These are phyloP conservation scores for Meteorus sp. DNA, from an alignment of 1,140 invertebrate species.

Conservation along the genomic window DNA sequence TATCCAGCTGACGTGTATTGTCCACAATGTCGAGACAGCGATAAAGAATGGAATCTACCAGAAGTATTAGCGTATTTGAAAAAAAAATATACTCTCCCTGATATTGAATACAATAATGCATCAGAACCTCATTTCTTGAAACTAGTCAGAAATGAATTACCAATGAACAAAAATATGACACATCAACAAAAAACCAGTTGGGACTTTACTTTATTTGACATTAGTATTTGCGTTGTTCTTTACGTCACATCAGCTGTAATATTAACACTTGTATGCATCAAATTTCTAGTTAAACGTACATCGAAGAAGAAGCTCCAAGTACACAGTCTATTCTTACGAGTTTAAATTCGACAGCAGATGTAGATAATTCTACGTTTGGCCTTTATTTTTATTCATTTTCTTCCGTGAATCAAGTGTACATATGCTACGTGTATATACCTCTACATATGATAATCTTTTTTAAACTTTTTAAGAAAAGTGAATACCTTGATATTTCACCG, in stretches of 20 bases:
- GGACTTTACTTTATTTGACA: slow-evolving; percentile 69
- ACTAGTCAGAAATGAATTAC: slow-evolving; percentile 33
- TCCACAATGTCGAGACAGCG: slow-evolving; percentile 66
- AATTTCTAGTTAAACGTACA: slow-evolving; percentile 70
- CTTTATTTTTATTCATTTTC: not conserved
- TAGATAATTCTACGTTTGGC: not conserved
- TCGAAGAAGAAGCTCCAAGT: slow-evolving; percentile 72
- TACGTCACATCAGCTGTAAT: slow-evolving; percentile 71
- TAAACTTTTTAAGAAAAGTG: not conserved
- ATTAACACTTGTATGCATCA: slow-evolving; percentile 75
- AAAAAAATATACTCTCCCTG: slow-evolving; percentile 68
- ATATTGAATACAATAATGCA: slow-evolving; percentile 57
- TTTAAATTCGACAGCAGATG: slow-evolving; percentile 51
- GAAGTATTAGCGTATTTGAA: slow-evolving; percentile 77
- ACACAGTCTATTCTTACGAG: slow-evolving; percentile 66
- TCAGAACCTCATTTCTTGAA: slow-evolving; percentile 24
- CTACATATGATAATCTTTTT: slow-evolving; percentile 1
- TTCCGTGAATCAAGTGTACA: not conserved
- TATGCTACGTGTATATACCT: not conserved
- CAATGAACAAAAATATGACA: slow-evolving; percentile 41
- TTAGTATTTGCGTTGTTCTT: slow-evolving; percentile 74
- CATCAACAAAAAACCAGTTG: slow-evolving; percentile 53
- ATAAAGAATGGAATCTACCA: slow-evolving; percentile 68
- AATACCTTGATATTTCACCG: not conserved
- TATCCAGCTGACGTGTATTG: slow-evolving; percentile 79